Evolutionary conservation across 1,140 invertebrate species (phyloP), one percentile per base, ranked within the genome.

Genomic region (Chionoecetes opilio): DNA sequence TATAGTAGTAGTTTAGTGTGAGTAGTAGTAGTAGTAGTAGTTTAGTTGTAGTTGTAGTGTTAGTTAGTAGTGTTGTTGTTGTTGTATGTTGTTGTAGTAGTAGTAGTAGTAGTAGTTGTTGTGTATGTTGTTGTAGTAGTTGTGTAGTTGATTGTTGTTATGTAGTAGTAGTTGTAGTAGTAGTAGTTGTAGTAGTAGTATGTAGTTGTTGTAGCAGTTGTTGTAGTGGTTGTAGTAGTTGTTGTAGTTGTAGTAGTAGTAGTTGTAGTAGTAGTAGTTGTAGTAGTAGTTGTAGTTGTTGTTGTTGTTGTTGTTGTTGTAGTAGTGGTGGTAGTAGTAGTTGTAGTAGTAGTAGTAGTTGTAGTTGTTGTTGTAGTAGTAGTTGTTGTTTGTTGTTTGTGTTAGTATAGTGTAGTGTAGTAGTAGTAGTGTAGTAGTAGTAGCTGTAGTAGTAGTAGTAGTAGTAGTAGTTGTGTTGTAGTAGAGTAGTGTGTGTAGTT

Each of bases 11-110:
- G 31, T 34, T 31, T 3, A 85, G 84, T 85, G 32, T 17, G 17
- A 85, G 84, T 85, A 85, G 84, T 85, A 85, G 84, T 85, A 85
- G 84, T 35, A 35, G 84, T 86, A 86, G 84, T 86, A 86, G 35
- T 86, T 34, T 86, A 86, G 84, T 86, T 34, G 84, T 46, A 53
- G 41, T 46, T 29, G 89, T 63, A 63, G 88, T 46, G n/a, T 37
- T 90, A 53, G 88, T 90, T 1, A 38, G 46, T 11, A 17, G 46
- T 21, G 32, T 34, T 21, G 86, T 34, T 21, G 86, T 3, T 21
- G 86, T 34, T 21, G 86, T 34, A 85, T 21, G 86, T 35, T 21
- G 86, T 34, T 21, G 86, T 88, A 1, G 32, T 35, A 14, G 86
- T 35, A 35, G 86, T n/a, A 35, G 32, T n/a, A 35, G 32, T 35